Evolutionary conservation across 2,888 invertebrate species (phyloP).

Genomic region (Seira sanloemensis): DNA sequence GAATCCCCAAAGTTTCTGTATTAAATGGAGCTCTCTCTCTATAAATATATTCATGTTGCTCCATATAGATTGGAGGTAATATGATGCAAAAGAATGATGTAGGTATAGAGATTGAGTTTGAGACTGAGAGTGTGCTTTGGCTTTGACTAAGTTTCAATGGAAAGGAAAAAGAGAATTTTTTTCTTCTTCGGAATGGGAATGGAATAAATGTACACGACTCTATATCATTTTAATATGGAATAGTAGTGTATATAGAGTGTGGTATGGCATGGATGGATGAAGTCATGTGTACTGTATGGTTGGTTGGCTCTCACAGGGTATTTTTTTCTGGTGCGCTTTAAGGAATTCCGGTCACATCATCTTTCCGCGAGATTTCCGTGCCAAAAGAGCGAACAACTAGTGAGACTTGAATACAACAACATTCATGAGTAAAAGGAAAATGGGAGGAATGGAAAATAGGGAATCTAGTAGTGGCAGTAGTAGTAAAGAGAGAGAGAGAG

Average conservation of each 20-base stretch:
- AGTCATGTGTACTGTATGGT: slow-evolving; percentile 65
- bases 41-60: neutral
- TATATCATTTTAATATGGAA: slow-evolving; percentile 7
- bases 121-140: slow-evolving; percentile 28
- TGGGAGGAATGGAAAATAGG: slow-evolving; percentile 14
- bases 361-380: slow-evolving; percentile 73
- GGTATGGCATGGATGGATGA: slow-evolving; percentile 47
- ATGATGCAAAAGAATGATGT: neutral
- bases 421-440: slow-evolving; percentile 32
- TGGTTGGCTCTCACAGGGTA: slow-evolving; percentile 66
- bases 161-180: slow-evolving; percentile 44
- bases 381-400: slow-evolving; percentile 73
- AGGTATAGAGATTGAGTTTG: neutral
- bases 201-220: neutral
- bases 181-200: neutral
- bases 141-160: slow-evolving; percentile 62
- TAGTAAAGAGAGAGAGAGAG: too few species aligned
- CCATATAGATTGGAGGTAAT: slow-evolving; percentile 2
- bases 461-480: neutral
- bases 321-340: slow-evolving; percentile 61
- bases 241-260: slow-evolving; percentile 5
- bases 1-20: neutral
- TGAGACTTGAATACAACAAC: slow-evolving; percentile 64
- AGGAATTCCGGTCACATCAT: slow-evolving; percentile 74
- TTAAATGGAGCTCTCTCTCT: neutral